Percentiles rank a stretch among this genome's conserved stretches.
phyloP scores from a whole-genome alignment of 2,113 vertebrate species.

The Paraplagusia blochii region DNA sequence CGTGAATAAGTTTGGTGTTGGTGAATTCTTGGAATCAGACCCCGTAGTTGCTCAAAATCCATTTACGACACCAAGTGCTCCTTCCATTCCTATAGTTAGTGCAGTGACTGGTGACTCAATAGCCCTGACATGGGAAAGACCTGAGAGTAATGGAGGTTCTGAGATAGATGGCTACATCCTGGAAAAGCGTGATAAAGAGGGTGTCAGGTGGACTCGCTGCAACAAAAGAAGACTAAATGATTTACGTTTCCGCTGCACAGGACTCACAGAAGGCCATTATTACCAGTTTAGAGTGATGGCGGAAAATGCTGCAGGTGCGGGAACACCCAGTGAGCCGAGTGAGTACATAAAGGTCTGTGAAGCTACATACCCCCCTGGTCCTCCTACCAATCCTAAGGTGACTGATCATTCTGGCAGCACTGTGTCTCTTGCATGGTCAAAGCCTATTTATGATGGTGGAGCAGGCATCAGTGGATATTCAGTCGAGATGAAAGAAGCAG shows the following conservation, averaged over 20 bases:
- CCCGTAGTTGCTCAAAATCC: slow-evolving; percentile 90
- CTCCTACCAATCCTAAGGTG: slow-evolving; percentile 92
- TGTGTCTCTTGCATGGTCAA: slow-evolving; percentile 90
- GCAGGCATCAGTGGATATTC: slow-evolving; percentile 85
- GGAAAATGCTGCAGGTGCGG: slow-evolving; percentile 93
- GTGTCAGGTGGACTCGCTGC: slow-evolving; percentile 93
- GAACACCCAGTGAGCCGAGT: slow-evolving; percentile 87
- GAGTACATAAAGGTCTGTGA: slow-evolving; percentile 92
- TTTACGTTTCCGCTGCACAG: slow-evolving; percentile 86
- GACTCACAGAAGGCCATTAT: slow-evolving; percentile 88
- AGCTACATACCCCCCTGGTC: slow-evolving; percentile 89
- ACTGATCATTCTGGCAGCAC: slow-evolving; percentile 87
- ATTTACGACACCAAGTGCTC: slow-evolving; percentile 86
- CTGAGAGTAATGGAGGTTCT: slow-evolving; percentile 88
- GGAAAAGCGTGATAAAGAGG: slow-evolving; percentile 96
- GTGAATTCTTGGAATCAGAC: slow-evolving; percentile 93
- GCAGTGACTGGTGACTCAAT: slow-evolving; percentile 91
- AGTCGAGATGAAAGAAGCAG: slow-evolving; percentile 87
- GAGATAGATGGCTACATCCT: slow-evolving; percentile 94
- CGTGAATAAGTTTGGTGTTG: slow-evolving; percentile 93
- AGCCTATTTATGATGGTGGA: slow-evolving; percentile 95
- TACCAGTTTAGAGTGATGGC: slow-evolving; percentile 96
- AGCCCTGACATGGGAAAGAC: slow-evolving; percentile 89
- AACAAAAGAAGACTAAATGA: slow-evolving; percentile 93
- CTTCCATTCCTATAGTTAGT: slow-evolving; percentile 85